Base-by-base conservation (phyloP, 2,797 vertebrate species). In the Pipistrellus pipistrellus region DNA sequence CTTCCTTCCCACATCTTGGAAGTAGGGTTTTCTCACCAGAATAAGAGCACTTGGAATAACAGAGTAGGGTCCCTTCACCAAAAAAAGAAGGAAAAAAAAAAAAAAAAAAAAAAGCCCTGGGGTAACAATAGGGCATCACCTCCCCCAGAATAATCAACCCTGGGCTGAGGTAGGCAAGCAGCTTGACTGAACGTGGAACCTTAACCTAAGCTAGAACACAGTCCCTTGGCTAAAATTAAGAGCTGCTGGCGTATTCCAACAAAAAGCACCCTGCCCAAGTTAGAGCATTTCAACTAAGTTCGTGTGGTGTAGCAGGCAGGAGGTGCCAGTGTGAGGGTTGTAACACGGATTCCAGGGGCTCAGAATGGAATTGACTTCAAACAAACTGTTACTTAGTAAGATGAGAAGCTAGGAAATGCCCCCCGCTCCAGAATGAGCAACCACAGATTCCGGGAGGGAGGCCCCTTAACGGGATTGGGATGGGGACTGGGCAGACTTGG, bases 201-300 rank as follows among this genome's bases (percentile, higher is more conserved):
- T 64, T 75, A 86, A 66, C 94, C 68, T 71, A 88, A 41, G 80
- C 88, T 93, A 94, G 85, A 93, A 91, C 95, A 96, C 71, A 75
- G 75, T 91, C 89, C 78, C 68, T 92, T 94, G 48, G 46, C 85
- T 95, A 96, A 95, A 85, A 32, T 59, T 66, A 85, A 91, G 44
- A 91, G 83, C 80, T 92, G 75, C 94, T 96, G 69, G 93, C 91
- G 41, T 76, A 95, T 87, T 93, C 44, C 66, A 96, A 95, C 76
- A 93, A 96, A 97, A 96, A 97, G 96, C 96, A 97, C 96, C 97
- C 96, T 97, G 96, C 96, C 97, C 96, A 94, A 93, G 83, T 96
- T 32, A 95, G 92, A 96, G 95, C 95, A 93, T 91, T 86, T 95
- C 46, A 97, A 97, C 95, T 94, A 93, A 93, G 55, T 97, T 62